Conservation (phyloP, 2,797 vertebrate genomes). For the Cossypha dichroa region DNA sequence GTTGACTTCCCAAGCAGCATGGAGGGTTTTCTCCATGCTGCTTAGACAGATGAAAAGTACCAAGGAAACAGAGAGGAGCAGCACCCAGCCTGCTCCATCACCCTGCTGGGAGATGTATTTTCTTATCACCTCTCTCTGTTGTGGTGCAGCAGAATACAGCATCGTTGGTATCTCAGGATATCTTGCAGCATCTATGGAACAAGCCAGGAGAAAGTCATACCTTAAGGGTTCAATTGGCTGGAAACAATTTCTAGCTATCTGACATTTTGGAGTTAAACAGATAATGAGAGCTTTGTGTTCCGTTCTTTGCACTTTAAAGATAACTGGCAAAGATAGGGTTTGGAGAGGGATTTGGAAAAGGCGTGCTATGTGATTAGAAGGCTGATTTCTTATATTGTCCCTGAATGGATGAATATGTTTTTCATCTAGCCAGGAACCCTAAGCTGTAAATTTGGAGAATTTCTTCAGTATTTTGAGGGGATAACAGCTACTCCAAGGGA, state of each 20-base stretch:
- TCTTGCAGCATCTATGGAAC: neutral
- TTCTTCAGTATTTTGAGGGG: neutral
- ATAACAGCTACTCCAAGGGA: neutral
- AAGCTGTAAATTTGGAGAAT: neutral
- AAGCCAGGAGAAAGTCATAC: neutral
- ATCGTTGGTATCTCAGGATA: neutral
- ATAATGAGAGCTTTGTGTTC: neutral
- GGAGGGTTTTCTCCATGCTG: neutral
- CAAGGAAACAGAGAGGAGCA: too few relatives aligned
- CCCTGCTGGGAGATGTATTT: neutral
- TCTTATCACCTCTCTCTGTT: fast-evolving
- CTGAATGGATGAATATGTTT: fast-evolving
- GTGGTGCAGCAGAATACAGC: neutral
- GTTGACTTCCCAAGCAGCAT: neutral
- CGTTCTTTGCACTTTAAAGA: neutral
- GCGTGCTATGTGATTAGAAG: neutral
- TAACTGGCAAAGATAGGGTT: neutral
- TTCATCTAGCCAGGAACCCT: neutral
- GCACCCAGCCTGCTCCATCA: neutral
- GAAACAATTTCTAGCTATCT: neutral
- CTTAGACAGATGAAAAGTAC: neutral
- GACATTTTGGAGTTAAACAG: neutral
- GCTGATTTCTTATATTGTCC: neutral
- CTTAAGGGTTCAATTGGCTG: neutral
- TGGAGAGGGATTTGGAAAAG: neutral